Conservation (phyloP, 1,140 invertebrate species). For the Dinothrombium tinctorium region DNA sequence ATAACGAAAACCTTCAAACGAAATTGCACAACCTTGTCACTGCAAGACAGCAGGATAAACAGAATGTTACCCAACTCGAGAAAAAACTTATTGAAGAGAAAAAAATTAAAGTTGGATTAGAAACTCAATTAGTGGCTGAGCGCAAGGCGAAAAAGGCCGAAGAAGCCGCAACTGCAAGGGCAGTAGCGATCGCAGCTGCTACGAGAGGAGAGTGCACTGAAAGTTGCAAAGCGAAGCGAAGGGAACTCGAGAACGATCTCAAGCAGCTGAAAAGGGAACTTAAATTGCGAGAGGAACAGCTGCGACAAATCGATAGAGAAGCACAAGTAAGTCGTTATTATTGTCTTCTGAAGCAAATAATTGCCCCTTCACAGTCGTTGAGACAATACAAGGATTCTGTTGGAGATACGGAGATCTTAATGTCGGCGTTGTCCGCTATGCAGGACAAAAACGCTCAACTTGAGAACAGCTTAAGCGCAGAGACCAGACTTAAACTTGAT, state of each 20-base stretch:
- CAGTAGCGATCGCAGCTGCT: slow-evolving; percentile 16
- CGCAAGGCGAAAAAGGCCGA: slow-evolving; percentile 45
- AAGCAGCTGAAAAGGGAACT: slow-evolving; percentile 44
- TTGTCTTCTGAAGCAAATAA: not conserved
- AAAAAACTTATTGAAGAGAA: slow-evolving; percentile 59
- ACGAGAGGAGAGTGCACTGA: slow-evolving; percentile 42
- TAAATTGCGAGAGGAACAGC: slow-evolving; percentile 45
- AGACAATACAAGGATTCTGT: slow-evolving; percentile 41
- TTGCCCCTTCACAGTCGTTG: slow-evolving; percentile 21
- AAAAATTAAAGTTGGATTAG: slow-evolving; percentile 36
- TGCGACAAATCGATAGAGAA: slow-evolving; percentile 24
- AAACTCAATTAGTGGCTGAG: slow-evolving; percentile 49
- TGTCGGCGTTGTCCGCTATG: slow-evolving; percentile 49
- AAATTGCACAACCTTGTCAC: slow-evolving; percentile 44
- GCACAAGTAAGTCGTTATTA: not conserved
- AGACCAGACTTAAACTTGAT: slow-evolving; percentile 85
- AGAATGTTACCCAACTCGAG: slow-evolving; percentile 44
- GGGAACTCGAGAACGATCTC: slow-evolving; percentile 50
- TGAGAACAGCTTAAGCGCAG: slow-evolving; percentile 75
- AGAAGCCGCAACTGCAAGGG: slow-evolving; percentile 27
- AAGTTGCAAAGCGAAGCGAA: slow-evolving; percentile 40
- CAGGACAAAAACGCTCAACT: slow-evolving; percentile 67
- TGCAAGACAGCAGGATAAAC: slow-evolving; percentile 48
- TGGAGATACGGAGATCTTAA: slow-evolving; percentile 47
- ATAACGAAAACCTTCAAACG: slow-evolving; percentile 53